Base-by-base conservation (phyloP, 1,140 invertebrate genomes). In the Nylanderia fulva region DNA sequence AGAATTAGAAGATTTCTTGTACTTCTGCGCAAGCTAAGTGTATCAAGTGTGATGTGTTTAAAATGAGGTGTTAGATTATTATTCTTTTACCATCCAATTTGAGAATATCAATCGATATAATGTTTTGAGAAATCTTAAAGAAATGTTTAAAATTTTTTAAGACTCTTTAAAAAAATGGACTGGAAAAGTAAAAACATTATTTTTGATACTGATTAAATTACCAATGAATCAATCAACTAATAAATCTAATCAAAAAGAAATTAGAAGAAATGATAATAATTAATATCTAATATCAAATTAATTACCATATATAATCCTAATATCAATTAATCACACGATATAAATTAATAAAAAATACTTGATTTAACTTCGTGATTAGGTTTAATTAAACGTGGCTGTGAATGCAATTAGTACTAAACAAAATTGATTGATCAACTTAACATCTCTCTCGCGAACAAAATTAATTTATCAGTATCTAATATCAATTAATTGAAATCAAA, bases 271-370 rank as follows among this genome's bases (percentile, higher is more conserved):
- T 60, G 9, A 39, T 13, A 13, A n/a, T 13, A 21, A 61, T 13
- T 15, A n/a, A 61, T 29, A n/a, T 18, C 21, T 24, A 58, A 29
- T 39, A 75, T 60, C 6, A 36, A 56, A 33, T 11, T 58, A 75
- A 63, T 45, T 29, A 15, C 2, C 1, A 36, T 15, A 21, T 21
- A 24, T 54, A 63, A 61, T 61, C 61, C 18, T 6, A 29, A 15
- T 48, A 13, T 58, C 45, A 7, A 60, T 61, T 74, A 74, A 74
- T 36, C 33, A 21, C 54, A 39, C 52, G 36, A n/a, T n/a, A 54
- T 27, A 15, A 45, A 76, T 76, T 61, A 76, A 76, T 27, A 4
- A 18, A 76, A 76, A n/a, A 29, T 61, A 45, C 33, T 15, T 27
- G 9, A 75, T 15, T 1, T 24, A 21, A 76, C 9, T 29, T 39